Evolutionary conservation across 2,113 vertebrate genomes (phyloP).

Genomic region (Dicrurus megarhynchus): DNA sequence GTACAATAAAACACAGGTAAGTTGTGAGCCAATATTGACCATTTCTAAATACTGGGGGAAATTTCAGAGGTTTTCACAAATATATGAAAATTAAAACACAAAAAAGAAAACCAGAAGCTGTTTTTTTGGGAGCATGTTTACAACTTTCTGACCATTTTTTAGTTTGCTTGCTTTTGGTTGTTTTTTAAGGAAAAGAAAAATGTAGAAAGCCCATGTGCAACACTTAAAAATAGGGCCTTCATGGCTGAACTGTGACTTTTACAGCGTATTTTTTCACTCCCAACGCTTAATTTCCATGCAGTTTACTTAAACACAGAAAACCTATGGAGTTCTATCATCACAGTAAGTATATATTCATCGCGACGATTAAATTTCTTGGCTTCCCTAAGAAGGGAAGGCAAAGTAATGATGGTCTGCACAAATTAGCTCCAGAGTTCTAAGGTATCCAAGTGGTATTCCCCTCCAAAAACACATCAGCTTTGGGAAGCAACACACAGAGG

Average conservation of each 20-base stretch:
- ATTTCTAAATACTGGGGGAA: neutral
- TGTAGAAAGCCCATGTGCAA: neutral
- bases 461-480: neutral
- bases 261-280: neutral
- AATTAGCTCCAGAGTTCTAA: neutral
- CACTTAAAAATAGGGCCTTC: neutral
- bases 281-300: neutral
- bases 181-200: neutral
- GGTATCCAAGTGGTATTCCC: neutral
- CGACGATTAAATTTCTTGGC: neutral
- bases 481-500: neutral
- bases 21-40: neutral
- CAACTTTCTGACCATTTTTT: neutral
- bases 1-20: neutral
- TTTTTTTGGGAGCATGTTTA: neutral
- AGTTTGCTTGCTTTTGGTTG: neutral
- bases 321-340: neutral
- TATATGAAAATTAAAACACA: neutral
- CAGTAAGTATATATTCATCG: neutral
- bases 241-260: neutral
- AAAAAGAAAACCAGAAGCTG: neutral
- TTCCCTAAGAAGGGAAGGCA: neutral
- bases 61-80: neutral
- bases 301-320: neutral
- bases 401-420: neutral